phyloP scores from a whole-genome alignment of 2,113 vertebrate species.

The Syngnathus typhle region DNA sequence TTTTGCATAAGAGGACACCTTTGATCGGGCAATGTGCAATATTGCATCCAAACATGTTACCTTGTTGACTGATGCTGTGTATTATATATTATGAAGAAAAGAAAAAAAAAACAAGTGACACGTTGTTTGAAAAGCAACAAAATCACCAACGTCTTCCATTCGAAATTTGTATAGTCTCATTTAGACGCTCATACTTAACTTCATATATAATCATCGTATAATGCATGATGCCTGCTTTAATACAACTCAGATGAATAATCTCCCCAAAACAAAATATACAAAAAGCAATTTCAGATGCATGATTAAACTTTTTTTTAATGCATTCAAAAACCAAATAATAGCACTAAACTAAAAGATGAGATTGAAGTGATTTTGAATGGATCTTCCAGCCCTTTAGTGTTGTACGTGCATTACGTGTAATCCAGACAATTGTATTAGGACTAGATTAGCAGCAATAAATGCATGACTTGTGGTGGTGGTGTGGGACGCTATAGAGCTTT shows the following conservation, averaged over 20 bases:
- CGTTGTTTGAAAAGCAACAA: constrained; percentile 99
- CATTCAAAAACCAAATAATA: neutral
- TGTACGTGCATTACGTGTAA: neutral
- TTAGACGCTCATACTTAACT: neutral
- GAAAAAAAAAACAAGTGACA: constrained; percentile 85
- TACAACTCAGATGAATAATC: neutral
- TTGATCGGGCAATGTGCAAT: constrained; percentile 51
- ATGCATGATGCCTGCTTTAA: constrained; percentile 4
- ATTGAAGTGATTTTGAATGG: neutral
- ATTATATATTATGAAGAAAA: constrained; percentile 71
- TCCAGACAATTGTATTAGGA: neutral
- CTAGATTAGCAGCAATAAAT: constrained; percentile 3
- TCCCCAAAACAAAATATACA: neutral
- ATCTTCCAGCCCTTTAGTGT: neutral
- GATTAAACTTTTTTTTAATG: neutral
- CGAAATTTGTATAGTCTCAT: constrained; percentile 97
- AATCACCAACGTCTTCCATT: constrained; percentile 99
- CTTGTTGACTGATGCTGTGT: constrained; percentile 81
- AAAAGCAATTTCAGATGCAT: neutral
- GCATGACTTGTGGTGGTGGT: neutral
- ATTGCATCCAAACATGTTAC: constrained; percentile 73
- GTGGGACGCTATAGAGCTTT: neutral
- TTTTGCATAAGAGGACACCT: neutral
- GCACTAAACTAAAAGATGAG: neutral
- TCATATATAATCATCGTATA: neutral